Conservation (phyloP, 1,140 invertebrate genomes). For the Papilio xuthus region DNA sequence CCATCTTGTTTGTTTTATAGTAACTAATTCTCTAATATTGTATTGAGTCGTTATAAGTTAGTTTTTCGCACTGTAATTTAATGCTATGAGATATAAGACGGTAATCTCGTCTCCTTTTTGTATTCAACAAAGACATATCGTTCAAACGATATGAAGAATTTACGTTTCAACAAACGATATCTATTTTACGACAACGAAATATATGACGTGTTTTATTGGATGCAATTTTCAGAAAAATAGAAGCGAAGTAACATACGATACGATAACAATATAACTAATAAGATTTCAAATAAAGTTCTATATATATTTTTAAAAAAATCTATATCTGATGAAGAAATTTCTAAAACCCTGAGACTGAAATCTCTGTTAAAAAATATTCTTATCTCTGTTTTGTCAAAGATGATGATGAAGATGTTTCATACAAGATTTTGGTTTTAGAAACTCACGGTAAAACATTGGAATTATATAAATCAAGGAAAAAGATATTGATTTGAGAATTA, state of each 20-base stretch:
- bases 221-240: slow-evolving; percentile 9
- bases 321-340: too few relatives aligned
- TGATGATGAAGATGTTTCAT: too few relatives aligned
- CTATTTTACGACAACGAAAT: slow-evolving; percentile 21
- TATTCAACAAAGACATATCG: slow-evolving; percentile 8
- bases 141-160: background rate
- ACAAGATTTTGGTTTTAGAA: too few relatives aligned
- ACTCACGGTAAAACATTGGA: too few relatives aligned
- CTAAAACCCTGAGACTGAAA: too few relatives aligned
- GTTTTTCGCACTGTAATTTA: background rate
- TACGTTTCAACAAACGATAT: slow-evolving; percentile 1
- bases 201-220: background rate
- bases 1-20: background rate
- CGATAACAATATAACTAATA: background rate
- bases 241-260: background rate
- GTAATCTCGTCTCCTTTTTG: background rate
- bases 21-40: background rate
- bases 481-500: too few relatives aligned
- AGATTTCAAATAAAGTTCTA: background rate
- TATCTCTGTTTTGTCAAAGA: too few relatives aligned
- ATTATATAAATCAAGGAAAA: too few relatives aligned
- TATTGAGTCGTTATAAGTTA: background rate
- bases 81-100: background rate
- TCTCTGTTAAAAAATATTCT: too few relatives aligned
- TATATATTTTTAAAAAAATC: background rate